These are phyloP conservation scores for Rhipidura dahli DNA, from an alignment of 2,113 vertebrate species.

Conservation along the genomic window DNA sequence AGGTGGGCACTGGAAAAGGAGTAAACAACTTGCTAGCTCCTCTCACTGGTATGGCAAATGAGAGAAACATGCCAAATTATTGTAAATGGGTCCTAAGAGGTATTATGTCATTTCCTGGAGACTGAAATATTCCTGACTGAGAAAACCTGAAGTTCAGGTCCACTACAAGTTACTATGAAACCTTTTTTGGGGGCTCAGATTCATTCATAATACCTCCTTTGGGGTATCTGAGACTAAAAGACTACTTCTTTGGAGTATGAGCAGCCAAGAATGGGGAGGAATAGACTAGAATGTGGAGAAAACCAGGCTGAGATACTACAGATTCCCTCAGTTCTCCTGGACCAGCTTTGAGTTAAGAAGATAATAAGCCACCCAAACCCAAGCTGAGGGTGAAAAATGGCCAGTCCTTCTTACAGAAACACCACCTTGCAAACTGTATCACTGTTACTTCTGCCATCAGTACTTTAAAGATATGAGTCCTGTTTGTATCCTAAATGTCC, in stretches of 20 bases:
- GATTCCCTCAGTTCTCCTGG: background rate
- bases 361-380: background rate
- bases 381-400: background rate
- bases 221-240: background rate
- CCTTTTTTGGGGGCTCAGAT: background rate
- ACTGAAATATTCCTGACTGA: background rate
- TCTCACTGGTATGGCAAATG: background rate
- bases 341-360: background rate
- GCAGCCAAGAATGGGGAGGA: background rate
- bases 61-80: background rate
- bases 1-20: background rate
- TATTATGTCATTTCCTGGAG: background rate
- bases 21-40: background rate
- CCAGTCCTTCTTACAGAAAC: background rate
- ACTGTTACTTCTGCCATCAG: background rate
- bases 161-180: background rate
- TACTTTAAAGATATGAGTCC: background rate
- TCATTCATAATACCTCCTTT: background rate
- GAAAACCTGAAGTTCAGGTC: background rate
- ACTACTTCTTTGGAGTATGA: background rate
- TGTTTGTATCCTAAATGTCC: background rate
- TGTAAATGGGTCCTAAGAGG: background rate
- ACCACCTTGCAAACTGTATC: background rate
- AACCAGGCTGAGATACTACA: background rate
- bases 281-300: background rate